These are phyloP conservation scores for Octodonta nipae DNA, from an alignment of 2,888 invertebrate genomes.

Conservation along the genomic window DNA sequence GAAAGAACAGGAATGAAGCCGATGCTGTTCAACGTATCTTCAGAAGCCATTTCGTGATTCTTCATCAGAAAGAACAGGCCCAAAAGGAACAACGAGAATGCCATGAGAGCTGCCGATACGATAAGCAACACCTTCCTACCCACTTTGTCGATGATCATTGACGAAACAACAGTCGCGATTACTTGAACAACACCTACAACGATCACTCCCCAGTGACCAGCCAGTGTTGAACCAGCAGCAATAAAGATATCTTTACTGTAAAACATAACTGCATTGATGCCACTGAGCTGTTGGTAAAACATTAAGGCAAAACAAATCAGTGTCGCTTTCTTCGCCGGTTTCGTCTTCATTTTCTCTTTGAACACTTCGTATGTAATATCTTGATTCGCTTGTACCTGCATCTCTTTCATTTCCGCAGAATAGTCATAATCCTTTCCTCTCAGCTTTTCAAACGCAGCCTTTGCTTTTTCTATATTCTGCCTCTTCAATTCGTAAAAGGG, in stretches of 20 bases:
- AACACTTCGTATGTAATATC: conserved; percentile 44
- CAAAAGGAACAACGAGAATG: conserved; percentile 50
- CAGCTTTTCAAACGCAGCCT: conserved; percentile 52
- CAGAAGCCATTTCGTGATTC: conserved; percentile 18
- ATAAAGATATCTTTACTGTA: conserved; percentile 61
- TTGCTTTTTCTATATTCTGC: conserved; percentile 51
- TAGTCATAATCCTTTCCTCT: conserved; percentile 59
- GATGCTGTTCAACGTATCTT: conserved; percentile 39
- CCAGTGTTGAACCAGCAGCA: conserved; percentile 44
- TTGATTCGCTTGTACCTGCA: conserved; percentile 39
- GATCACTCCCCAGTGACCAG: conserved; percentile 31
- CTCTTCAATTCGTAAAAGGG: conserved; percentile 59
- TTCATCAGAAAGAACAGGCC: conserved; percentile 54
- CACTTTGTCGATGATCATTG: conserved; percentile 62
- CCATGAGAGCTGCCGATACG: conserved; percentile 60
- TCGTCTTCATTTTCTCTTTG: conserved; percentile 43
- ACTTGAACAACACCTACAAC: conserved; percentile 67
- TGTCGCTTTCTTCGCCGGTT: conserved; percentile 50
- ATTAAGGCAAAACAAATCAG: conserved; percentile 64
- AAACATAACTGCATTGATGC: conserved; percentile 72
- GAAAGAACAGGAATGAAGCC: conserved; percentile 63
- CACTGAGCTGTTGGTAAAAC: conserved; percentile 77
- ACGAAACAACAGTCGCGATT: conserved; percentile 56
- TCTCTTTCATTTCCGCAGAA: conserved; percentile 39
- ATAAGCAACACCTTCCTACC: conserved; percentile 67